Conservation (phyloP, 2,888 invertebrate genomes). For the Eulithis prunata region DNA sequence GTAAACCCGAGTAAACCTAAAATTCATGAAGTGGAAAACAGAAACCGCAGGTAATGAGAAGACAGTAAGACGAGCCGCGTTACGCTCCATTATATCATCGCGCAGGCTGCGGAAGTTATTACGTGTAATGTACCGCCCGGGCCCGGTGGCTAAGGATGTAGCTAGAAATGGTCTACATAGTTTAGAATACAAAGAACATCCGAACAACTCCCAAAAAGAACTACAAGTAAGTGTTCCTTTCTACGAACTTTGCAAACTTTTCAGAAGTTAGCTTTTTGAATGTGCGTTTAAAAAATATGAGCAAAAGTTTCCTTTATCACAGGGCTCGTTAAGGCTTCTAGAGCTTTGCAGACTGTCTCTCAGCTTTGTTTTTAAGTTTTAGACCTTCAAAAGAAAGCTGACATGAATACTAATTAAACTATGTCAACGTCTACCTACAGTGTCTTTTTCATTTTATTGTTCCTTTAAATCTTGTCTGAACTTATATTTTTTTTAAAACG, state of each 20-base stretch:
- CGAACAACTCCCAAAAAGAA: slow-evolving; percentile 10
- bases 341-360: slow-evolving; percentile 23
- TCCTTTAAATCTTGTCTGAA: too few species aligned
- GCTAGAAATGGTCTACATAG: slow-evolving; percentile 3
- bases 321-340: slow-evolving; percentile 37
- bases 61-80: slow-evolving; percentile 52
- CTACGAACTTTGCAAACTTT: slow-evolving; percentile 23
- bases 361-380: slow-evolving; percentile 25
- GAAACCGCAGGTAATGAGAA: slow-evolving; percentile 55
- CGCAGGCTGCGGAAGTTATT: slow-evolving; percentile 67
- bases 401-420: slow-evolving; percentile 10
- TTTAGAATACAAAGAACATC: slow-evolving; percentile 25
- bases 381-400: slow-evolving; percentile 14
- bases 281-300: slow-evolving; percentile 41
- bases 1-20: slow-evolving; percentile 21
- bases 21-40: slow-evolving; percentile 26
- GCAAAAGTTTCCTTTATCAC: slow-evolving; percentile 40
- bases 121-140: slow-evolving; percentile 66
- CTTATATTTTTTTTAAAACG: too few species aligned
- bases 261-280: slow-evolving; percentile 36
- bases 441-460: too few species aligned
- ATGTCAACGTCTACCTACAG: too few species aligned
- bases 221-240: slow-evolving; percentile 21
- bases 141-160: slow-evolving; percentile 52
- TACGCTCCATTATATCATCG: slow-evolving; percentile 64